Base-by-base conservation (phyloP, 2,797 vertebrate species). In the Coilia nasus region DNA sequence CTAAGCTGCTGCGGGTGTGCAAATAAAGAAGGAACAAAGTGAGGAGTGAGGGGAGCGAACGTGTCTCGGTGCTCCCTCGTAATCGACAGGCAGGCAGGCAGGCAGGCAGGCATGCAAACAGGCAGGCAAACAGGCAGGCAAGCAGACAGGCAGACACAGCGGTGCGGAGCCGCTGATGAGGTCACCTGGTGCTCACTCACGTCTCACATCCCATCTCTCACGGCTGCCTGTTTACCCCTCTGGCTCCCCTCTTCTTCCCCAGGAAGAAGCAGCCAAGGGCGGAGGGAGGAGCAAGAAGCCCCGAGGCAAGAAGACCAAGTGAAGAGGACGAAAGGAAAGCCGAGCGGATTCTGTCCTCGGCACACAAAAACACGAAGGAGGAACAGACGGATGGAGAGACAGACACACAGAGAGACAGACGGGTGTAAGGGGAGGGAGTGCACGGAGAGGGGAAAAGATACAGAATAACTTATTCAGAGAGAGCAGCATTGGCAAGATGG, bases 241-340 rank as follows among this genome's bases (percentile, higher is more conserved):
- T 80, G 6, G 11, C 64, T 44, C 80, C 54, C 81, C 31, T 67
- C 83, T 25, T 86, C 47, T 62, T 23, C 85, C 46, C 60, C 93
- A 96, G 95, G 95, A 95, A 85, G 95, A 95, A 12, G 83, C 90
- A 67, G 59, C 85, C 85, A 96, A 93, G 92, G 86, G 92, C 1
- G 94, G 92, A 87, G 90, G 88, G 6, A 95, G 93, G 90, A 91
- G 86, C 90, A 96, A 93, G 88, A 95, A 86, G 87, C 84, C 90
- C 78, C 95, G 94, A 93, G 88, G 67, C 93, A 96, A 95, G 93
- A 96, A 95, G 90, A 88, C 90, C 6, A 96, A 95, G 90, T 96
- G 88, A 95, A 88, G 83, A 75, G 3, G 23, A 35, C 14, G 15
- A 19, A 75, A 28, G 3, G 11, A 3, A 12, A 31, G 14, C 50